Conservation (phyloP, 1,140 invertebrate species). For the Bombus breviceps region DNA sequence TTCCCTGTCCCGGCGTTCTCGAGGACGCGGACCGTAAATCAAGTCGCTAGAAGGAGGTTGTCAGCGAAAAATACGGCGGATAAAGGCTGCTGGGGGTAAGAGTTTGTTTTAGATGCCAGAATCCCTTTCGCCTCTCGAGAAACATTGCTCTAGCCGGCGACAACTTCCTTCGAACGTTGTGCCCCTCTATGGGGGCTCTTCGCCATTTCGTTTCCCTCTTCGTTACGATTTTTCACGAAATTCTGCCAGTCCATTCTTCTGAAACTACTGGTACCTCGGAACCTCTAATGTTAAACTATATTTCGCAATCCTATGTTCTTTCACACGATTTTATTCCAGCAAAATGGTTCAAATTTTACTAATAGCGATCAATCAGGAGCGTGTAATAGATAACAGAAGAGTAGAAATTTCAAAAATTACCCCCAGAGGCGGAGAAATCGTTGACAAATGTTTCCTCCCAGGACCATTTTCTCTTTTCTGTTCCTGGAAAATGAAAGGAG, state of each 20-base stretch:
- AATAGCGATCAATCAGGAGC: background rate
- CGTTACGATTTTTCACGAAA: constrained; percentile 1
- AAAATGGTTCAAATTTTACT: background rate
- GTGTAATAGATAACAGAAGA: background rate
- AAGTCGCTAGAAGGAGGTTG: constrained; percentile 71
- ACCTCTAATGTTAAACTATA: background rate
- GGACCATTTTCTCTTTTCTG: constrained; percentile 35
- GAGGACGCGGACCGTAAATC: constrained; percentile 67
- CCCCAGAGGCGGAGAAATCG: background rate
- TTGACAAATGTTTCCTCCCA: constrained; percentile 20
- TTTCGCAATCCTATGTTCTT: background rate
- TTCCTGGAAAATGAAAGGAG: constrained; percentile 52
- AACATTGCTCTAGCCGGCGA: constrained; percentile 61
- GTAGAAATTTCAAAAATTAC: background rate
- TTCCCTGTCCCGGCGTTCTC: constrained; percentile 6
- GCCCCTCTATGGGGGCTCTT: constrained; percentile 13
- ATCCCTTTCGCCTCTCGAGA: constrained; percentile 60
- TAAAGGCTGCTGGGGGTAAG: constrained; percentile 69
- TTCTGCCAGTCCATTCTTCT: background rate
- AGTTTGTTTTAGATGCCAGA: constrained; percentile 74
- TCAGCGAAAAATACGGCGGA: constrained; percentile 74
- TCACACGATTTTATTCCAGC: background rate
- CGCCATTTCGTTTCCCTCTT: no score
- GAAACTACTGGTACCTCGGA: no score
- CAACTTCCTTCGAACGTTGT: constrained; percentile 50